Evolutionary conservation across 2,113 vertebrate species (phyloP).

Genomic region (Syrmaticus mikado): DNA sequence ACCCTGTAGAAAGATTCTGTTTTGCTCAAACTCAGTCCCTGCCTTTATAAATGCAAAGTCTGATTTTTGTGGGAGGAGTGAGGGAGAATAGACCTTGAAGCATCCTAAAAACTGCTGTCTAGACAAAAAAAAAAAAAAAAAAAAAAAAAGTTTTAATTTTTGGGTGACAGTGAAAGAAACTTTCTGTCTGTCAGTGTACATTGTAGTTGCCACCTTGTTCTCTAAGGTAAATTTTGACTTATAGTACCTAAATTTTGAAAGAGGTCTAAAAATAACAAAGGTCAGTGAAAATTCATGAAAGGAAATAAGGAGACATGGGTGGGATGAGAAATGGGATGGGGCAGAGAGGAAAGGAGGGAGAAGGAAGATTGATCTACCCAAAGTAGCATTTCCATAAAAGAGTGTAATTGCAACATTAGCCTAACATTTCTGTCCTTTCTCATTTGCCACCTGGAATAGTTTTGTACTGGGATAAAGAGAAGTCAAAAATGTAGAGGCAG

Average conservation of each 20-base stretch:
- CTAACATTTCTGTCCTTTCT: not conserved
- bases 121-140: not conserved
- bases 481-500: not conserved
- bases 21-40: not conserved
- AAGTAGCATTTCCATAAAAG: not conserved
- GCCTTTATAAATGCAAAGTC: not conserved
- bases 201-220: not conserved
- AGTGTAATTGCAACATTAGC: not conserved
- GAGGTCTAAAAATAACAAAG: not conserved
- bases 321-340: not conserved
- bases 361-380: not conserved
- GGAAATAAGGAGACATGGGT: not conserved
- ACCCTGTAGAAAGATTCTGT: not conserved
- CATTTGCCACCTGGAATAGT: accelerated
- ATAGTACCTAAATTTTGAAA: not conserved
- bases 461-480: not conserved
- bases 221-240: not conserved
- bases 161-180: not conserved
- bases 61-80: not conserved
- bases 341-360: not conserved
- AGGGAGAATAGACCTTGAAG: not conserved
- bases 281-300: not conserved
- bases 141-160: not conserved
- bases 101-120: not conserved
- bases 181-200: not conserved